Evolutionary conservation across 2,797 vertebrate species (phyloP).

Genomic region (Todus mexicanus): DNA sequence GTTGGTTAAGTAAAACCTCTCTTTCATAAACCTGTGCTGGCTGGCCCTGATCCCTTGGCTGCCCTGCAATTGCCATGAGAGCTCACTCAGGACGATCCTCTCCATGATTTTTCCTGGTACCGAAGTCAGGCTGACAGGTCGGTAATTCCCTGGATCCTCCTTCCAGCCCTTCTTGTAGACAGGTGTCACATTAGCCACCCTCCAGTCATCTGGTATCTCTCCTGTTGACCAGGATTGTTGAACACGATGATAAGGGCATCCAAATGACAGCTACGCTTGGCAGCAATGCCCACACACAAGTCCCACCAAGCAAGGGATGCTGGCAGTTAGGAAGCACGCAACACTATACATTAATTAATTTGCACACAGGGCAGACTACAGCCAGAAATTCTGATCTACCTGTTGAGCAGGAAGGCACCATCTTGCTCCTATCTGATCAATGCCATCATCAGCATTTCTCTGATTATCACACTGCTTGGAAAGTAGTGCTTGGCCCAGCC

Average conservation of each 20-base stretch:
- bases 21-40: no score
- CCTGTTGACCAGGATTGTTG: no score
- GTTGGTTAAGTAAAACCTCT: no score
- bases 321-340: neutral
- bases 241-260: neutral
- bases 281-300: neutral
- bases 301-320: neutral
- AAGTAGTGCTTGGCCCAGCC: neutral
- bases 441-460: neutral
- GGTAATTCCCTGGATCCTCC: no score
- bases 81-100: no score
- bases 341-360: neutral
- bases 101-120: no score
- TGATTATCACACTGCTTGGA: neutral
- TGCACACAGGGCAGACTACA: neutral
- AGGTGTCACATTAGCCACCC: no score
- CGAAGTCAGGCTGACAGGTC: no score
- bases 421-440: neutral
- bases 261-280: neutral
- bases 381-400: neutral
- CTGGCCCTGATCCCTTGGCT: no score
- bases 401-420: neutral
- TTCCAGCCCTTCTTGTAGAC: no score
- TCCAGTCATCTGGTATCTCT: no score
- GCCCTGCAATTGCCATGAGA: no score